These are phyloP conservation scores for Drepana falcataria DNA, from an alignment of 2,888 invertebrate species.

Conservation along the genomic window DNA sequence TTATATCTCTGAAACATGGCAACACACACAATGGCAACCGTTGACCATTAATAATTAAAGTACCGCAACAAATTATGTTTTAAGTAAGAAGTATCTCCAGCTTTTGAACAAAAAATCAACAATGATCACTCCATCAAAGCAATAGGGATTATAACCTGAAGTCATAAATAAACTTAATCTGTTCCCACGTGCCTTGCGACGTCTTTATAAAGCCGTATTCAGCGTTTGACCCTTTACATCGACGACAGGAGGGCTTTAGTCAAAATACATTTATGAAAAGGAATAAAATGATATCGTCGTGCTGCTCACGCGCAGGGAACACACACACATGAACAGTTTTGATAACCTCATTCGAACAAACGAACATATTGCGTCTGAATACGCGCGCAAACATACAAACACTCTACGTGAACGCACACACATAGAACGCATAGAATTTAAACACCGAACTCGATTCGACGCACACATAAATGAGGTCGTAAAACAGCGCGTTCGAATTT, in stretches of 20 bases:
- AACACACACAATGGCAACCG: too few species aligned
- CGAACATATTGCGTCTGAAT: slow-evolving; percentile 44
- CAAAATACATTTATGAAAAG: slow-evolving; percentile 56
- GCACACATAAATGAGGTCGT: slow-evolving; percentile 19
- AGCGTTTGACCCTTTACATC: slow-evolving; percentile 67
- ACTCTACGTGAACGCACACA: slow-evolving; percentile 9
- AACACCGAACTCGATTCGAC: slow-evolving; percentile 16
- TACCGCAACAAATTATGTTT: neutral
- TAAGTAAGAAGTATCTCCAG: neutral
- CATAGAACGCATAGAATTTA: slow-evolving; percentile 16
- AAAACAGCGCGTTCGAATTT: slow-evolving; percentile 28
- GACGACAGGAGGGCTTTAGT: slow-evolving; percentile 39
- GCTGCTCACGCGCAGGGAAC: slow-evolving; percentile 21
- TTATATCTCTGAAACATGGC: too few species aligned
- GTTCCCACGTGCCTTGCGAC: slow-evolving; percentile 64
- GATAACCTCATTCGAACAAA: slow-evolving; percentile 56
- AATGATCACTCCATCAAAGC: neutral
- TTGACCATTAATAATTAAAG: neutral
- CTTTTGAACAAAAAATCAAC: neutral
- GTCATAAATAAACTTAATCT: slow-evolving; percentile 49
- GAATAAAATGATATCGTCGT: slow-evolving; percentile 53
- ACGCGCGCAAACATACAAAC: slow-evolving; percentile 29
- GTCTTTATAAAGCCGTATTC: slow-evolving; percentile 65
- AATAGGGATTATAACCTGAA: slow-evolving; percentile 29
- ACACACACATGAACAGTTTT: slow-evolving; percentile 30